These are phyloP conservation scores for Patiria miniata DNA, from an alignment of 35 echinoderm and acorn worm species.

Conservation along the genomic window DNA sequence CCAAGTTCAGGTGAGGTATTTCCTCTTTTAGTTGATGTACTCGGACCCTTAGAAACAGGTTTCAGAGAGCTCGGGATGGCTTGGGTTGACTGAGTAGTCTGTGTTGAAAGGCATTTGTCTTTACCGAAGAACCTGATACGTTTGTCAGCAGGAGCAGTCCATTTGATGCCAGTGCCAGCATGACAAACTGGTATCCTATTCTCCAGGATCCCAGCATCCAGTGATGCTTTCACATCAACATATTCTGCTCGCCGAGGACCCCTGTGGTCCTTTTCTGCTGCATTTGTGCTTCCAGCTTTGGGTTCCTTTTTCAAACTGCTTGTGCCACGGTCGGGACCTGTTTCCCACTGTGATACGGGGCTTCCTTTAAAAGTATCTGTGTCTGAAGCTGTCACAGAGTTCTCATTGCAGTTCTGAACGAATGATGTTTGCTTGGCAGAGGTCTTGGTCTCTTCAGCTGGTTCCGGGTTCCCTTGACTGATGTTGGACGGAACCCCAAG, in stretches of 20 bases:
- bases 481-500: not conserved
- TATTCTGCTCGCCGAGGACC: not conserved
- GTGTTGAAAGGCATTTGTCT: not conserved
- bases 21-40: no score
- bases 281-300: not conserved
- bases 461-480: not conserved
- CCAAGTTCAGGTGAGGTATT: no score
- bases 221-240: not conserved
- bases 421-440: no score
- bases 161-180: not conserved
- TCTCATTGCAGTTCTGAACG: no score
- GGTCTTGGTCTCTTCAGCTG: not conserved
- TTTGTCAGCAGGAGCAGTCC: not conserved
- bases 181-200: conserved; percentile 3
- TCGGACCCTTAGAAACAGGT: not conserved
- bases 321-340: not conserved
- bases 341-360: not conserved
- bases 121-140: not conserved
- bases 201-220: not conserved
- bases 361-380: not conserved
- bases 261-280: not conserved
- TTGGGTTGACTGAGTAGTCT: not conserved
- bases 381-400: no score
- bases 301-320: not conserved
- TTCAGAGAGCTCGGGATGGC: not conserved